These are phyloP conservation scores for Cephus nigrinus DNA, from an alignment of 2,888 invertebrate species.

Conservation along the genomic window DNA sequence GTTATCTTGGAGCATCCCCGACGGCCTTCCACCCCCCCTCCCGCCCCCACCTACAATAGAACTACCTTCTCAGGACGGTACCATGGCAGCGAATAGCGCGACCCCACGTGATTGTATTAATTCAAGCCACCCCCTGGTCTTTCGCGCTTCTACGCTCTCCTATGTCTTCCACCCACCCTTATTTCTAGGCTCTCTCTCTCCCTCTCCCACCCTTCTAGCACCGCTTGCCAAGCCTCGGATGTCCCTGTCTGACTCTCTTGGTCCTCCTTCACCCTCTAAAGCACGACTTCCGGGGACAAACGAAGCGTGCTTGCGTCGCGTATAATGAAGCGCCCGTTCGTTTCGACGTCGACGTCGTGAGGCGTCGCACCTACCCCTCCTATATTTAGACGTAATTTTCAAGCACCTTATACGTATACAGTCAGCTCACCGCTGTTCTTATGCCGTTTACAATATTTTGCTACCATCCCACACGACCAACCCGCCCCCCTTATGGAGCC, in stretches of 20 bases:
- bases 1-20: slow-evolving; percentile 37
- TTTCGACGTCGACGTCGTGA: slow-evolving; percentile 32
- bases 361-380: slow-evolving; percentile 8
- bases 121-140: slow-evolving; percentile 43
- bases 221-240: no score
- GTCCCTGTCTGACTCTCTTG: no score
- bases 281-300: slow-evolving; percentile 63
- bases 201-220: not conserved
- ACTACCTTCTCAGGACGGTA: slow-evolving; percentile 16
- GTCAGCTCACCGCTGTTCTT: no score
- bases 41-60: no score
- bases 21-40: not conserved
- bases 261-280: slow-evolving; percentile 39
- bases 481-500: no score
- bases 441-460: no score
- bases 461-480: no score
- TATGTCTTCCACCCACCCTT: no score
- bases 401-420: not conserved
- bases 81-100: slow-evolving; percentile 16
- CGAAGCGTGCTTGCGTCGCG: slow-evolving; percentile 64
- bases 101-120: slow-evolving; percentile 58
- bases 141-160: not conserved
- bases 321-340: slow-evolving; percentile 61
- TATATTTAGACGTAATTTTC: slow-evolving; percentile 23
- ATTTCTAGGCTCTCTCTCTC: not conserved